phyloP scores from a whole-genome alignment of 2,888 invertebrate species.

The Microlaimidae sp. region DNA sequence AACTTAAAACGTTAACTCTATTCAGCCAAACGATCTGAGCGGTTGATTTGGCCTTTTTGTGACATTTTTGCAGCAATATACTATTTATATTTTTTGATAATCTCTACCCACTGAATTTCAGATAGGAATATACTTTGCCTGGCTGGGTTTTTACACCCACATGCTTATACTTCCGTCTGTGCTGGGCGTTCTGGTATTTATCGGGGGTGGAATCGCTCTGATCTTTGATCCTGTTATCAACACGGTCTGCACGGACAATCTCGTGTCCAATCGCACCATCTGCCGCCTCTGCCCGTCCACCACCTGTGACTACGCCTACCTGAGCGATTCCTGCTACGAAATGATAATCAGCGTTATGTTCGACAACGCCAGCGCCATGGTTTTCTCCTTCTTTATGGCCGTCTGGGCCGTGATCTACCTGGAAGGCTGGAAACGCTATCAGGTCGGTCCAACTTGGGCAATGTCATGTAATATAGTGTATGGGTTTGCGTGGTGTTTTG shows the following conservation, averaged over 20 bases:
- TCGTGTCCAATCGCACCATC: slow-evolving; percentile 57
- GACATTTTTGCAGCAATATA: no score
- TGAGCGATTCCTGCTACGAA: background rate
- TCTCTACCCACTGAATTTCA: no score
- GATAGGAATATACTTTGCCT: slow-evolving; percentile 64
- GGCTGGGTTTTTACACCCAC: slow-evolving; percentile 82
- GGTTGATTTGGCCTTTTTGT: no score
- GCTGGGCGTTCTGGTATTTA: slow-evolving; percentile 63
- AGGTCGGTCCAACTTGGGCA: no score
- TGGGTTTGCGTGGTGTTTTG: no score
- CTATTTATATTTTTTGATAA: no score
- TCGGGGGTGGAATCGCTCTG: slow-evolving; percentile 49
- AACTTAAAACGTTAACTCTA: no score
- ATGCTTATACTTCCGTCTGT: slow-evolving; percentile 71
- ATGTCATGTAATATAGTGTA: no score
- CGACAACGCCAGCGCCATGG: background rate
- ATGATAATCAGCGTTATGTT: background rate
- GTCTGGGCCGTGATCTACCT: slow-evolving; percentile 1
- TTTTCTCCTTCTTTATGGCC: slow-evolving; percentile 5
- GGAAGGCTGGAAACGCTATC: background rate
- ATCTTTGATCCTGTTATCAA: background rate
- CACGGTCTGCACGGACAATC: background rate
- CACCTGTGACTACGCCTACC: background rate
- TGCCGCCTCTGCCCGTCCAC: slow-evolving; percentile 62
- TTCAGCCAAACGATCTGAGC: no score